Evolutionary conservation across 2,797 vertebrate species (phyloP).

Genomic region (Pitangus sulphuratus): DNA sequence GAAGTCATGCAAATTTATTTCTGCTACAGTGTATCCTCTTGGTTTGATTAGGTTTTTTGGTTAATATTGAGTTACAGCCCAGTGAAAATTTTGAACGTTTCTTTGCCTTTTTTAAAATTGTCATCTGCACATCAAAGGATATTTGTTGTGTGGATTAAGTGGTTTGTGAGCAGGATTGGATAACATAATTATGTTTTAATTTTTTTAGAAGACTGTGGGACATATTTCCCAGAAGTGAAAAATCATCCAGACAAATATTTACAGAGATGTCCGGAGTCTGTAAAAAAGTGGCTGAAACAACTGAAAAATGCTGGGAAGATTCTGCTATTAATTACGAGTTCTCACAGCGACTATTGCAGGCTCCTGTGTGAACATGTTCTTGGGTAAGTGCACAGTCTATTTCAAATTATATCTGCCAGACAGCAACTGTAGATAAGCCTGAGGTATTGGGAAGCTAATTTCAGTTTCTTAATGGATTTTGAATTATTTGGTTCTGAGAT

Average conservation of each 20-base stretch:
- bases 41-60: not conserved
- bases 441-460: not conserved
- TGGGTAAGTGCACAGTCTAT: constrained; percentile 81
- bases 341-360: constrained; percentile 94
- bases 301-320: constrained; percentile 91
- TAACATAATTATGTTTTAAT: constrained; percentile 42
- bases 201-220: constrained; percentile 87
- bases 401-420: not conserved
- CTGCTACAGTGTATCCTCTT: not conserved
- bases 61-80: not conserved
- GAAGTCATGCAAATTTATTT: not conserved
- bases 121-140: constrained; percentile 3
- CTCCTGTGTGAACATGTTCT: constrained; percentile 90
- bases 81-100: not conserved
- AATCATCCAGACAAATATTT: constrained; percentile 88
- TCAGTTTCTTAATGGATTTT: not conserved
- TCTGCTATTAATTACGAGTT: constrained; percentile 92
- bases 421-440: not conserved
- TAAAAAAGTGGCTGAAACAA: constrained; percentile 89
- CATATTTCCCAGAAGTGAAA: constrained; percentile 93
- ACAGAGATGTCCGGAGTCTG: constrained; percentile 87
- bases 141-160: not conserved
- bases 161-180: constrained; percentile 16
- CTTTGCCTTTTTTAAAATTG: not conserved
- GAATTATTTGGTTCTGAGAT: not conserved